Conservation (phyloP, 2,797 vertebrate genomes). For the Pseudochaenichthys georgianus region DNA sequence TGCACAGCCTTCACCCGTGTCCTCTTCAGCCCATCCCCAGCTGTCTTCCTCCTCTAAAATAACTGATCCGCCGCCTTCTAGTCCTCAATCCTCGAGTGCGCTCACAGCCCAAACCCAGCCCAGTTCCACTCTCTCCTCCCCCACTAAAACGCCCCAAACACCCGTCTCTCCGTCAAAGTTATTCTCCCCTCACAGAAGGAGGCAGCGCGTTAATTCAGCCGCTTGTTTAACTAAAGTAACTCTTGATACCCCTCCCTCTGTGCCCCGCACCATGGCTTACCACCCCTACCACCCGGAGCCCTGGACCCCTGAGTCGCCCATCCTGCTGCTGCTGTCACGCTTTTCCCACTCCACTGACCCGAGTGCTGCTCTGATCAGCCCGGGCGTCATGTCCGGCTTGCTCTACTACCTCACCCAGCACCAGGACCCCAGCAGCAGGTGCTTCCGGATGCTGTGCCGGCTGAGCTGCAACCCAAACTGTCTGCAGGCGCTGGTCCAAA, state of each 20-base stretch:
- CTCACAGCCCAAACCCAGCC: slow-evolving; percentile 25
- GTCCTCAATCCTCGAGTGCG: slow-evolving; percentile 15
- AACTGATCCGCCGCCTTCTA: slow-evolving; percentile 10
- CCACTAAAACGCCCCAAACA: slow-evolving; percentile 54
- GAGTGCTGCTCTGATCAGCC: slow-evolving; percentile 83
- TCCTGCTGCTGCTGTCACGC: slow-evolving; percentile 90
- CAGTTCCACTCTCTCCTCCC: slow-evolving; percentile 35
- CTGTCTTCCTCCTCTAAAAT: slow-evolving; percentile 35
- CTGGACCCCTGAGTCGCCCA: slow-evolving; percentile 89
- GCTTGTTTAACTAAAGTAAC: slow-evolving; percentile 58
- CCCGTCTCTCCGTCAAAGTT: slow-evolving; percentile 77
- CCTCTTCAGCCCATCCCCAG: slow-evolving; percentile 22
- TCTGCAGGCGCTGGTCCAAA: slow-evolving; percentile 89
- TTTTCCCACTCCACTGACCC: slow-evolving; percentile 90
- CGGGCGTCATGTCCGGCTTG: slow-evolving; percentile 78
- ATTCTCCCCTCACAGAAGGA: slow-evolving; percentile 78
- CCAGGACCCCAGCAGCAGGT: slow-evolving; percentile 87
- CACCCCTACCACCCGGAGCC: slow-evolving; percentile 88
- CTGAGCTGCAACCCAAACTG: slow-evolving; percentile 93
- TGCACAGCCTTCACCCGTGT: slow-evolving; percentile 18
- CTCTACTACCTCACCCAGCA: slow-evolving; percentile 89
- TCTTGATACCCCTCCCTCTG: slow-evolving; percentile 72
- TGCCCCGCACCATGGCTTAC: slow-evolving; percentile 51
- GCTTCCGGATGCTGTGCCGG: slow-evolving; percentile 87
- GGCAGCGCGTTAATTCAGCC: slow-evolving; percentile 60